These are phyloP conservation scores for Taphrorychus bicolor DNA, from an alignment of 2,888 invertebrate species.

Conservation along the genomic window DNA sequence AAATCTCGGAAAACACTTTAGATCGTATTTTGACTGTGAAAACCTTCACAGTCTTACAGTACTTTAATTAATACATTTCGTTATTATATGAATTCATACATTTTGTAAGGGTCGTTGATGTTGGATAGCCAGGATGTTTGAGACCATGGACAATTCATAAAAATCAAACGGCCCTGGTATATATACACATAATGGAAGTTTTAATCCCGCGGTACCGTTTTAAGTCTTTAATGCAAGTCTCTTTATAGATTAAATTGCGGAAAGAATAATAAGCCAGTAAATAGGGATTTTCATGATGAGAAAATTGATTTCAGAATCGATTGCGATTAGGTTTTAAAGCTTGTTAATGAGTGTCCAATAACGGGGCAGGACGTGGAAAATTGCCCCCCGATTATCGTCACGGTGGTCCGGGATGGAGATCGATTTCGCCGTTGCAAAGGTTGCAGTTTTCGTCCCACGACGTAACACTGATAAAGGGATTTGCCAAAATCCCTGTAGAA, in stretches of 20 bases:
- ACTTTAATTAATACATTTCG: no score
- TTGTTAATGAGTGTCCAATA: slow-evolving; percentile 30
- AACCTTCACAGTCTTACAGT: no score
- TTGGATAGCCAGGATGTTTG: no score
- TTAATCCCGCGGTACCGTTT: slow-evolving; percentile 1
- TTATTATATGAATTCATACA: no score
- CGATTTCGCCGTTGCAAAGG: not conserved
- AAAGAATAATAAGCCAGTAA: slow-evolving; percentile 14
- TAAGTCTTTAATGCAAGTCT: slow-evolving; percentile 13
- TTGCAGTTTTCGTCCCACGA: not conserved
- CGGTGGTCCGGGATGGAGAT: not conserved
- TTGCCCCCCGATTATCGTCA: not conserved
- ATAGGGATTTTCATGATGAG: slow-evolving; percentile 20
- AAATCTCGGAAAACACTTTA: no score
- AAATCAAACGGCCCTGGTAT: not conserved
- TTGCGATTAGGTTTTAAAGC: slow-evolving; percentile 26
- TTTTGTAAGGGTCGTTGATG: no score
- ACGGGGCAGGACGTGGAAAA: slow-evolving; percentile 17
- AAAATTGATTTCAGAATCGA: slow-evolving; percentile 33
- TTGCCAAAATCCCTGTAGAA: slow-evolving; percentile 51
- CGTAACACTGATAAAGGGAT: slow-evolving; percentile 46
- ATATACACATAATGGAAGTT: not conserved
- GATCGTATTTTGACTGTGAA: no score
- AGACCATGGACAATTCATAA: no score
- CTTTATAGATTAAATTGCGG: slow-evolving; percentile 25